Percentiles rank a stretch among this genome's conserved stretches.
phyloP scores from a whole-genome alignment of 2,888 invertebrate genomes.

The Onchidella celtica region DNA sequence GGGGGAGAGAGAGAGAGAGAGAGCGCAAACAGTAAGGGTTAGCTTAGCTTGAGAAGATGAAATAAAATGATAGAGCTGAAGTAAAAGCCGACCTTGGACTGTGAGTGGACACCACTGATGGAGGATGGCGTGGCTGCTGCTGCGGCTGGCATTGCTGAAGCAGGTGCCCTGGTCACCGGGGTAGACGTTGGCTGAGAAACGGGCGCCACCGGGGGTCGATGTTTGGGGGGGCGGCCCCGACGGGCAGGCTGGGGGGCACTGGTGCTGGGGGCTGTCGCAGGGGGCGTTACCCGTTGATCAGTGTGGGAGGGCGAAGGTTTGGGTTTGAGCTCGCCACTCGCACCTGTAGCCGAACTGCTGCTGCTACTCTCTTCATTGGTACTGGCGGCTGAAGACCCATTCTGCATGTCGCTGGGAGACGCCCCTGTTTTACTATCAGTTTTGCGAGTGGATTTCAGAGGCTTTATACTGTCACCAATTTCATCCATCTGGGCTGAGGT shows the following conservation, averaged over 20 bases:
- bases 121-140: background rate
- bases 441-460: slow-evolving; percentile 27
- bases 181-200: background rate
- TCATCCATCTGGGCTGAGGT: slow-evolving; percentile 23
- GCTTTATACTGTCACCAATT: slow-evolving; percentile 17
- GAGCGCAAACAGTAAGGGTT: slow-evolving; percentile 2
- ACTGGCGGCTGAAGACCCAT: background rate
- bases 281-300: background rate
- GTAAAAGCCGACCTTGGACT: background rate
- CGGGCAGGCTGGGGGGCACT: slow-evolving; percentile 14
- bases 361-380: slow-evolving; percentile 9
- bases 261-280: background rate
- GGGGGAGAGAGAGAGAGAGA: slow-evolving; percentile 36
- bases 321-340: background rate
- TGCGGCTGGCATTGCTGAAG: background rate
- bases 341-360: no score
- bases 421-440: background rate
- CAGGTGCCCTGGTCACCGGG: background rate
- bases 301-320: background rate
- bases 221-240: slow-evolving; percentile 34
- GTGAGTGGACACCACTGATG: background rate
- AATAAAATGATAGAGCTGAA: background rate
- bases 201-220: background rate
- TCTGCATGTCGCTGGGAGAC: background rate
- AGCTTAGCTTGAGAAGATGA: background rate